Conservation (phyloP, 2,797 vertebrate species). For the Acanthopagrus latus region DNA sequence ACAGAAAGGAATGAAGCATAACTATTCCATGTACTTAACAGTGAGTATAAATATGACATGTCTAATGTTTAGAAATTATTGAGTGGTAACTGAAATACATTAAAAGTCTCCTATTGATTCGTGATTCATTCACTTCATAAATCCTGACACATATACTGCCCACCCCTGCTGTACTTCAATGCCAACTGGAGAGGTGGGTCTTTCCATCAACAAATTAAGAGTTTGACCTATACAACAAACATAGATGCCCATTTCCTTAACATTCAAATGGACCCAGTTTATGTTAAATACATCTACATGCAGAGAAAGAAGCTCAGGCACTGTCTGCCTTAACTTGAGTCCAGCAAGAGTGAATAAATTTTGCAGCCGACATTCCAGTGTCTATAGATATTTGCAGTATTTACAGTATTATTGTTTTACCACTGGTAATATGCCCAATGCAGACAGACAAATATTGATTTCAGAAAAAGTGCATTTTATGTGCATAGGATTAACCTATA, state of each 20-base stretch:
- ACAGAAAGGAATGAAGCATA: not conserved
- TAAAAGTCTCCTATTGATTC: not conserved
- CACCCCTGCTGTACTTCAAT: not conserved
- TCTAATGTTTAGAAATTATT: not conserved
- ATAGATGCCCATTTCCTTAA: conserved; percentile 1
- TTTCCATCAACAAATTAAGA: not conserved
- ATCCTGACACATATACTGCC: not conserved
- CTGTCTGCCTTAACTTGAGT: conserved; percentile 1
- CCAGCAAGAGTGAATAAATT: conserved; percentile 33
- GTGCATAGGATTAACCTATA: conserved; percentile 21
- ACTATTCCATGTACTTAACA: not conserved
- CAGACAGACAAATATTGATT: conserved; percentile 37
- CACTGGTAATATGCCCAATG: conserved; percentile 21
- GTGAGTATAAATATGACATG: not conserved
- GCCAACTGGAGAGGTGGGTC: not conserved
- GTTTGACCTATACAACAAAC: not conserved
- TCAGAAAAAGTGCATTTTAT: conserved; percentile 56
- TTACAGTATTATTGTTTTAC: not conserved
- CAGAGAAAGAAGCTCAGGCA: conserved; percentile 33
- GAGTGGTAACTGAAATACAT: not conserved
- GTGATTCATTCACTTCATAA: not conserved
- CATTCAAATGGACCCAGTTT: conserved; percentile 2
- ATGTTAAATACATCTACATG: conserved; percentile 25
- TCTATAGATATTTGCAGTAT: conserved; percentile 18
- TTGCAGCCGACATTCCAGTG: conserved; percentile 23